Conservation (phyloP, 1,140 invertebrate species). For the Drosophila elegans region DNA sequence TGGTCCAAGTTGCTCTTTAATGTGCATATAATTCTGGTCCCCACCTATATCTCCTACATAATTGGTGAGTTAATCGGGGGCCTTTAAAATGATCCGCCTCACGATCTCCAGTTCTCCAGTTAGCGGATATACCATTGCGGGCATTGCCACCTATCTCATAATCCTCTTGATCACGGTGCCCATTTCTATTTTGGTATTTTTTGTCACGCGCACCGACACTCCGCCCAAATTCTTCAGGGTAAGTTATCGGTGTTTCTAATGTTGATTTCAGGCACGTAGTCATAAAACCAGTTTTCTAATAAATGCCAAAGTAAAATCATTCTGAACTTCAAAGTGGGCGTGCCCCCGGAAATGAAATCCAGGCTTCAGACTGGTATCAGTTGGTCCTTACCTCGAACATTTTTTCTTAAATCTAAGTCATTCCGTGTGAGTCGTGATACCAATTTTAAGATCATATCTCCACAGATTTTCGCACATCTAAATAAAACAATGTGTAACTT, state of each 20-base stretch:
- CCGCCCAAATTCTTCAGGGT: constrained; percentile 24
- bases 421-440: no score
- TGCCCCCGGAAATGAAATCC: neutral
- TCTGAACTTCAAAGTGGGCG: neutral
- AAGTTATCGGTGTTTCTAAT: neutral
- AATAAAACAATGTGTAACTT: no score
- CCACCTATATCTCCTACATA: constrained; percentile 10
- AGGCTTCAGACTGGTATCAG: no score
- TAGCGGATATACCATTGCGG: neutral
- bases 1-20: constrained; percentile 46
- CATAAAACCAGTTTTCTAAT: neutral
- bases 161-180: neutral
- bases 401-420: no score
- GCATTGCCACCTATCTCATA: neutral
- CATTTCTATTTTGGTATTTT: neutral
- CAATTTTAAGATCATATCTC: no score
- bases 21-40: constrained; percentile 8
- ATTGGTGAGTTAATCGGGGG: constrained; percentile 1
- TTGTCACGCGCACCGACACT: constrained; percentile 32
- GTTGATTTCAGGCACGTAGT: neutral
- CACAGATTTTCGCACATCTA: no score
- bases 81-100: neutral
- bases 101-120: neutral
- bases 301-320: no score
- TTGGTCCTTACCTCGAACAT: no score